Percentiles rank a stretch among this genome's conserved stretches.
Evolutionary conservation across 1,140 invertebrate genomes (phyloP).

Genomic region (Drosophila simulans): DNA sequence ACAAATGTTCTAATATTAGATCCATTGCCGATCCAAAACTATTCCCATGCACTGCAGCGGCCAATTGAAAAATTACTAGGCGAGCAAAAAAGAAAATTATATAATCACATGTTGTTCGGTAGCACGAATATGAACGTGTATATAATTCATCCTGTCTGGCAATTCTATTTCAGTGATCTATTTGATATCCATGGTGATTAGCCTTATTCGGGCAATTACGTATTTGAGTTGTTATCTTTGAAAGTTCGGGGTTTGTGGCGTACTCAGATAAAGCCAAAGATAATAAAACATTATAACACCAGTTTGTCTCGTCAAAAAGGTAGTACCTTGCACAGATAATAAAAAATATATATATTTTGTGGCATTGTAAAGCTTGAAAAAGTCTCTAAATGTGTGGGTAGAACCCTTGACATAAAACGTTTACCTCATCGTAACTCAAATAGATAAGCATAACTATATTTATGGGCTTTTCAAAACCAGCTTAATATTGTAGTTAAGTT

Average conservation of each 20-base stretch:
- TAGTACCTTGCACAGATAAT: background rate
- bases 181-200: slow-evolving; percentile 13
- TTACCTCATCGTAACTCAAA: too few species aligned
- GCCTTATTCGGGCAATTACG: slow-evolving; percentile 13
- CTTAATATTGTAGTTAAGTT: too few species aligned
- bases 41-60: slow-evolving; percentile 4
- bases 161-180: slow-evolving; percentile 6
- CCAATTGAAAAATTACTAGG: slow-evolving; percentile 35
- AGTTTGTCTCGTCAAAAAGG: too few species aligned
- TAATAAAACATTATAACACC: background rate
- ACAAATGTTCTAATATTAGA: slow-evolving; percentile 26
- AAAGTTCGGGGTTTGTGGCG: slow-evolving; percentile 4
- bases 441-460: too few species aligned
- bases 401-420: background rate
- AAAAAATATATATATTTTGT: too few species aligned
- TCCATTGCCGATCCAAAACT: slow-evolving; percentile 13
- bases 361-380: background rate
- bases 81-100: slow-evolving; percentile 32
- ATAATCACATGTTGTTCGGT: slow-evolving; percentile 17
- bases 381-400: too few species aligned
- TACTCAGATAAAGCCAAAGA: background rate
- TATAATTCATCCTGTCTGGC: slow-evolving; percentile 19
- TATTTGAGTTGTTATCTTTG: slow-evolving; percentile 23
- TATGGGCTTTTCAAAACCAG: too few species aligned
- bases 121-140: slow-evolving; percentile 42